A percentile compares a stretch with the other conserved stretches of the same genome.
These are phyloP conservation scores for Drosophila kepulauana DNA, from an alignment of 1,140 invertebrate genomes.

Conservation along the genomic window DNA sequence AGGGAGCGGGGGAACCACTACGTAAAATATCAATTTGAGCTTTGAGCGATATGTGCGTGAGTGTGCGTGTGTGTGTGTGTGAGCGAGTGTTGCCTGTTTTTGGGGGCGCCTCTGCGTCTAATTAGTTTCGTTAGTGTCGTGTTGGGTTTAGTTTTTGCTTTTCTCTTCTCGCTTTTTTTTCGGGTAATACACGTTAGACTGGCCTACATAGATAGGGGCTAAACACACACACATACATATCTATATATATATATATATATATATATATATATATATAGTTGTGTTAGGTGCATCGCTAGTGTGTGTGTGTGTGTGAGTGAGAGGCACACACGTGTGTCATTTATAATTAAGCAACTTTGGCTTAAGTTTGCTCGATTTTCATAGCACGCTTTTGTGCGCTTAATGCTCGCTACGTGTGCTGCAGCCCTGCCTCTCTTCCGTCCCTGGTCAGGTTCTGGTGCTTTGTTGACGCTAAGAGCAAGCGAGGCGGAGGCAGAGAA, in stretches of 20 bases:
- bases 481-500: not conserved
- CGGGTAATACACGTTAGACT: slow-evolving; percentile 31
- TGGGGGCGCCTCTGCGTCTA: slow-evolving; percentile 71
- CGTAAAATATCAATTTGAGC: slow-evolving; percentile 82
- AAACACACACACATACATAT: not conserved
- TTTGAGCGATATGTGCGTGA: slow-evolving; percentile 71
- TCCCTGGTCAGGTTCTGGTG: slow-evolving; percentile 2
- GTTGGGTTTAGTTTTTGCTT: slow-evolving; percentile 45
- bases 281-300: slow-evolving; percentile 13
- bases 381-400: slow-evolving; percentile 72
- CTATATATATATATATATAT: not conserved
- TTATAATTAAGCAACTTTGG: slow-evolving; percentile 81
- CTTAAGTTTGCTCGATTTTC: slow-evolving; percentile 65
- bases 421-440: not conserved
- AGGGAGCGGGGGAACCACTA: slow-evolving; percentile 17
- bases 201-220: slow-evolving; percentile 70
- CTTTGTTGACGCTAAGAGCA: slow-evolving; percentile 36
- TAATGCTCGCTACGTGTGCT: slow-evolving; percentile 69
- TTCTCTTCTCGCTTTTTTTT: slow-evolving; percentile 48
- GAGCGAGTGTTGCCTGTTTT: slow-evolving; percentile 47
- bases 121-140: slow-evolving; percentile 81
- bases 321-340: slow-evolving; percentile 69
- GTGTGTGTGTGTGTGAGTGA: slow-evolving; percentile 9
- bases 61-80: slow-evolving; percentile 29
- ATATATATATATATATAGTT: not conserved